Base-by-base conservation (phyloP, 53 echinoderm and acorn worm genomes). In the Zoroaster sp. region DNA sequence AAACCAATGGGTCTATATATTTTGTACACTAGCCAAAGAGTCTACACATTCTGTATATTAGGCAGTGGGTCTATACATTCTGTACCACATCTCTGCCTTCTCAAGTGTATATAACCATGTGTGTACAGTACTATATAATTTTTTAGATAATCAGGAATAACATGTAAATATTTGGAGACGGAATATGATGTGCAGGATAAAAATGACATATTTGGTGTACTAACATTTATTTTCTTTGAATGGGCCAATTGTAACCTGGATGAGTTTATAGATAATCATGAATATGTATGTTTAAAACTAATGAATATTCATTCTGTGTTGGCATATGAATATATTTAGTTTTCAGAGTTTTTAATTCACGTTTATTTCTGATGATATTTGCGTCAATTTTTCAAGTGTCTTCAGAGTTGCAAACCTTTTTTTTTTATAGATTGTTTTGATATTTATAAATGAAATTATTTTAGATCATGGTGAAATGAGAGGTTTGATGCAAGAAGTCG, bases 371-470 rank as follows among this genome's bases (percentile, higher is more conserved):
- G 23, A 3, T 33, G 15, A 18, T 33, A 32, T 51, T 34, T 17
- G 8, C 34, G 35, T 5, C 18, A 34, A 18, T 32, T 13, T 53
- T n/a, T 51, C 34, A 33, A 77, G 4, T 2, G 10, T 45, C 34
- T 32, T 33, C 47, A 47, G 45, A 33, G 12, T 11, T 52, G 12
- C 17, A 7, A 33, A 35, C 15, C 12, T 51, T 75, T 72, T 51
- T 51, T 14, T 75, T 15, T 23, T 14, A 23, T 33, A 53, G 31
- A 33, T 3, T 53, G 44, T 77, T 77, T 51, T 52, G 53, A 77
- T 77, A 77, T 77, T 77, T 52, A 77, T 75, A 52, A 54, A 52
- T 52, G 63, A 59, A 52, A 77, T 77, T 77, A 23, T 77, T 77
- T 17, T 41, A 46, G 30, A 46, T 23, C 18, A n/a, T n/a, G 42